phyloP scores from a whole-genome alignment of 2,888 invertebrate genomes.

The Limnephilus lunatus region DNA sequence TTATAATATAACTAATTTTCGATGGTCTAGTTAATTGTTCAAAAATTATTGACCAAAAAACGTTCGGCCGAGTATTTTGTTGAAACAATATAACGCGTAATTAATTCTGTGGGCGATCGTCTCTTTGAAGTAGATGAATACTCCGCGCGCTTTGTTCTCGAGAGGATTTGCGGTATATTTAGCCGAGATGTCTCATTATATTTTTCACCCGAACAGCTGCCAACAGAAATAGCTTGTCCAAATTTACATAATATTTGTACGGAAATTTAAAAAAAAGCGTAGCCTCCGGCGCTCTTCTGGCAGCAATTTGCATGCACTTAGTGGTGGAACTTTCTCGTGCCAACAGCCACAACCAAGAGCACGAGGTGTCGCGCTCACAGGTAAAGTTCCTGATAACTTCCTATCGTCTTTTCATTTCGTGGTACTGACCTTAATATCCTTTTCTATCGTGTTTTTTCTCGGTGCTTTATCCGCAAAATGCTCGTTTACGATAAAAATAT shows the following conservation, averaged over 20 bases:
- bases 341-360: neutral
- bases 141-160: constrained; percentile 46
- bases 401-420: neutral
- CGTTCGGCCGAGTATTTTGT: neutral
- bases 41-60: neutral
- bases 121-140: constrained; percentile 8
- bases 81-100: neutral
- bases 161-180: constrained; percentile 49
- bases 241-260: constrained; percentile 59
- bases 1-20: neutral
- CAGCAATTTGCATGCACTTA: constrained; percentile 7
- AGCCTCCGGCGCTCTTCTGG: neutral
- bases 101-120: neutral
- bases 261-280: constrained; percentile 39
- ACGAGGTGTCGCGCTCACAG: constrained; percentile 2
- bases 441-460: neutral
- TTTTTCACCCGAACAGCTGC: constrained; percentile 57
- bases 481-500: neutral
- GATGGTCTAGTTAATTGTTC: too few relatives aligned
- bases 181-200: constrained; percentile 58
- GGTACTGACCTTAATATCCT: neutral
- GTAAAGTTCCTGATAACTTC: neutral
- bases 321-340: neutral
- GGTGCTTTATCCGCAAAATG: neutral
- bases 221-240: constrained; percentile 58